Conservation (phyloP, 2,888 invertebrate genomes). For the Aleiodes leptofemur region DNA sequence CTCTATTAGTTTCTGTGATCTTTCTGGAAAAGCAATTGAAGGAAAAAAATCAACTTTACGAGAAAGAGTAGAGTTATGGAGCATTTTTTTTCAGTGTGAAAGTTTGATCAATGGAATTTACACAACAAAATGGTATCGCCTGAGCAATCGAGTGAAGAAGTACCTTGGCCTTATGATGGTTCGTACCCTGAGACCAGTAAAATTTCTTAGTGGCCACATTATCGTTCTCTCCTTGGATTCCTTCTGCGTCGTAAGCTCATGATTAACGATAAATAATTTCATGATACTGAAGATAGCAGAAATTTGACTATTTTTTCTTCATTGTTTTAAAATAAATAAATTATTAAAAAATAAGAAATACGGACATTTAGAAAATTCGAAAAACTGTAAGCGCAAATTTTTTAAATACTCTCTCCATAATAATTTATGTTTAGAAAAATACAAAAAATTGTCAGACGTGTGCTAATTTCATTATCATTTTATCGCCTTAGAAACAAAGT, state of each 20-base stretch:
- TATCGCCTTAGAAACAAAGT: no score
- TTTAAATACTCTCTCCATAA: no score
- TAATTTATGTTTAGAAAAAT: no score
- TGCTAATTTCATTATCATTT: no score
- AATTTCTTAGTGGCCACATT: slow-evolving; percentile 45
- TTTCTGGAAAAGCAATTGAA: no score
- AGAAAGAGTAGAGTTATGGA: not conserved
- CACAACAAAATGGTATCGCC: slow-evolving; percentile 58
- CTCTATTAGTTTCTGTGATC: no score
- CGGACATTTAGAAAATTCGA: no score
- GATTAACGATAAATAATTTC: not conserved
- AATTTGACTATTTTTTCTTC: not conserved
- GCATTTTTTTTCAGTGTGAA: slow-evolving; percentile 52
- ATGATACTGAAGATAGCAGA: slow-evolving; percentile 51
- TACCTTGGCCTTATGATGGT: slow-evolving; percentile 53
- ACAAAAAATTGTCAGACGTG: no score
- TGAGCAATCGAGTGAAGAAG: slow-evolving; percentile 53
- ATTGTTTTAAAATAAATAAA: no score
- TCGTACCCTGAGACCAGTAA: slow-evolving; percentile 43
- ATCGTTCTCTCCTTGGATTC: slow-evolving; percentile 49
- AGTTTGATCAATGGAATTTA: slow-evolving; percentile 56
- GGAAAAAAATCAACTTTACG: not conserved
- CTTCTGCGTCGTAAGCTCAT: slow-evolving; percentile 44
- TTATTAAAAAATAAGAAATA: no score
- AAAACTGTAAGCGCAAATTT: no score